Evolutionary conservation across 1,140 invertebrate genomes (phyloP).

Genomic region (Arctopsyche grandis): DNA sequence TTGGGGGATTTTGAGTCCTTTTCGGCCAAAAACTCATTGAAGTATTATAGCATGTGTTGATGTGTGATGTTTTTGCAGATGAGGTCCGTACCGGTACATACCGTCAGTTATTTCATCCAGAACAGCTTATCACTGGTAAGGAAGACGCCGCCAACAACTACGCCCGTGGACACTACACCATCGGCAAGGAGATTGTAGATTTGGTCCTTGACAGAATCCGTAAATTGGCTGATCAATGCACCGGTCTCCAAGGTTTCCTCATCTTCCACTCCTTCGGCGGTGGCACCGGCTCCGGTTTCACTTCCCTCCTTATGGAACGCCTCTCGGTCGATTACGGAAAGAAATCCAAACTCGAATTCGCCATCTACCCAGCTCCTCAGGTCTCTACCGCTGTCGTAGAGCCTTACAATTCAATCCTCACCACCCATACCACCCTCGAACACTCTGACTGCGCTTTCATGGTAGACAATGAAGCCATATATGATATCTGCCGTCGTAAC

Average conservation of each 20-base stretch:
- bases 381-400: conserved; percentile 91
- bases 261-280: conserved; percentile 92
- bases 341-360: conserved; percentile 89
- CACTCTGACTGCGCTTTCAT: conserved; percentile 90
- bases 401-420: conserved; percentile 88
- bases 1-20: background rate
- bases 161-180: conserved; percentile 90
- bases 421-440: conserved; percentile 83
- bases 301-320: conserved; percentile 87
- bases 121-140: conserved; percentile 86
- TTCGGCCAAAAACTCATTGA: background rate
- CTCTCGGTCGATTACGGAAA: conserved; percentile 91
- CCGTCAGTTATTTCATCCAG: conserved; percentile 86
- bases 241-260: conserved; percentile 87
- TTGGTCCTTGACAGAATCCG: conserved; percentile 81
- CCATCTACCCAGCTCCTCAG: conserved; percentile 90
- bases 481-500: conserved; percentile 90
- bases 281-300: conserved; percentile 89
- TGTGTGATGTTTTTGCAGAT: conserved; percentile 61
- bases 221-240: conserved; percentile 87
- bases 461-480: conserved; percentile 90
- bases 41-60: conserved; percentile 23
- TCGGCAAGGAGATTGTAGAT: conserved; percentile 89
- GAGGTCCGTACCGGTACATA: conserved; percentile 87
- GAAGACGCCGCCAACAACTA: conserved; percentile 93